phyloP scores from a whole-genome alignment of 2,797 vertebrate species.

The Tarsius wallacei region DNA sequence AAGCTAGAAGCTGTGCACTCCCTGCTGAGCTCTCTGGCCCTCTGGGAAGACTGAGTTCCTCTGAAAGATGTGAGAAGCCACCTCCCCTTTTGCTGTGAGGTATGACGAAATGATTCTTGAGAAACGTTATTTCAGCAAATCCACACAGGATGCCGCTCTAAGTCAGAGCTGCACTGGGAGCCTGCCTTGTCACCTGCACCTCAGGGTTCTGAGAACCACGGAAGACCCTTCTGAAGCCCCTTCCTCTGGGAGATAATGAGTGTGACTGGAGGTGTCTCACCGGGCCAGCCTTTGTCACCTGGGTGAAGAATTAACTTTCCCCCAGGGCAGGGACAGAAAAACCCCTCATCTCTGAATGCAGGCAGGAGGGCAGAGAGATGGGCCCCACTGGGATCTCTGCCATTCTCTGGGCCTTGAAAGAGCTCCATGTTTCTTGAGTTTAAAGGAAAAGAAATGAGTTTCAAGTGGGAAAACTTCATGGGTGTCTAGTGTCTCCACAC shows the following conservation, averaged over 20 bases:
- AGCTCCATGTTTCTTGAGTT: conserved; percentile 73
- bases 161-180: background rate
- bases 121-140: background rate
- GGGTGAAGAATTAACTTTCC: background rate
- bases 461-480: conserved; percentile 74
- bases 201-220: background rate
- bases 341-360: accelerated
- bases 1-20: background rate
- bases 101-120: background rate
- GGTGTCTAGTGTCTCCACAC: conserved; percentile 69
- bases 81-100: no score
- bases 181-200: background rate
- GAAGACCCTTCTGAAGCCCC: background rate
- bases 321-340: no score
- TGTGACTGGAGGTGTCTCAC: accelerated
- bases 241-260: background rate
- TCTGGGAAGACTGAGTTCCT: background rate
- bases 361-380: background rate
- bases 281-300: background rate
- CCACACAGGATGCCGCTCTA: accelerated
- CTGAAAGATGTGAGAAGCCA: background rate
- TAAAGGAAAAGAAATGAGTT: conserved; percentile 82
- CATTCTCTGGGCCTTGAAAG: conserved; percentile 76
- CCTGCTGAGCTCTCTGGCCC: background rate
- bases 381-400: background rate